Conservation (phyloP, 2,797 vertebrate species). For the Enteromius trimaculatus region DNA sequence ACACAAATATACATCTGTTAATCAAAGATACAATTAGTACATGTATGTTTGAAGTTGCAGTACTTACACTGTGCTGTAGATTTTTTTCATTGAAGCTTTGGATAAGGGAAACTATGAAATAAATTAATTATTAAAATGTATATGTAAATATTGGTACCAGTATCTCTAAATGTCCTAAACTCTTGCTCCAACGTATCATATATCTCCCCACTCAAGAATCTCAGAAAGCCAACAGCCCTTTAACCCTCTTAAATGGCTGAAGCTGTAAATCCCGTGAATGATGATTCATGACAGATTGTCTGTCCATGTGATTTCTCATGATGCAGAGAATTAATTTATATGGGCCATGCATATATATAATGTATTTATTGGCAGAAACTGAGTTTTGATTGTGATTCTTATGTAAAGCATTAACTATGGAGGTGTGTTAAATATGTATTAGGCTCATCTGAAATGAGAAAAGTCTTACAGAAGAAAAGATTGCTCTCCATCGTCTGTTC, state of each 20-base stretch:
- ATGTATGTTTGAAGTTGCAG: background rate
- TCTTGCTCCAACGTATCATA: background rate
- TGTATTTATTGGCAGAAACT: background rate
- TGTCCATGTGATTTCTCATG: slow-evolving; percentile 10
- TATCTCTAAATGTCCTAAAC: background rate
- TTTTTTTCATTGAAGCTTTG: slow-evolving; percentile 1
- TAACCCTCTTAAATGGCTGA: background rate
- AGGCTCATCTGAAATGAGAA: background rate
- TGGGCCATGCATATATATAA: background rate
- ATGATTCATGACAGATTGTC: slow-evolving; percentile 36
- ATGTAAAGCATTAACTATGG: background rate
- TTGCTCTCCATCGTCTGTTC: background rate
- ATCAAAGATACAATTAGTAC: background rate
- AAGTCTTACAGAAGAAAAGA: background rate
- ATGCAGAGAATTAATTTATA: background rate
- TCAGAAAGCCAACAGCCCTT: background rate
- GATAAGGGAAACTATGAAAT: background rate
- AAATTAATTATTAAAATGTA: background rate
- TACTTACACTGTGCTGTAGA: slow-evolving; percentile 7
- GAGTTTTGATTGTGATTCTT: background rate
- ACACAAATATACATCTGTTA: background rate
- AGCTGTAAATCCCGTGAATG: slow-evolving; percentile 32
- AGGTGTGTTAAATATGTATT: background rate
- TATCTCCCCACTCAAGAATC: background rate
- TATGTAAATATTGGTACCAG: background rate